Percentiles rank a stretch among this genome's conserved stretches.
phyloP scores from a whole-genome alignment of 2,113 vertebrate genomes.

The Stigmatopora nigra region DNA sequence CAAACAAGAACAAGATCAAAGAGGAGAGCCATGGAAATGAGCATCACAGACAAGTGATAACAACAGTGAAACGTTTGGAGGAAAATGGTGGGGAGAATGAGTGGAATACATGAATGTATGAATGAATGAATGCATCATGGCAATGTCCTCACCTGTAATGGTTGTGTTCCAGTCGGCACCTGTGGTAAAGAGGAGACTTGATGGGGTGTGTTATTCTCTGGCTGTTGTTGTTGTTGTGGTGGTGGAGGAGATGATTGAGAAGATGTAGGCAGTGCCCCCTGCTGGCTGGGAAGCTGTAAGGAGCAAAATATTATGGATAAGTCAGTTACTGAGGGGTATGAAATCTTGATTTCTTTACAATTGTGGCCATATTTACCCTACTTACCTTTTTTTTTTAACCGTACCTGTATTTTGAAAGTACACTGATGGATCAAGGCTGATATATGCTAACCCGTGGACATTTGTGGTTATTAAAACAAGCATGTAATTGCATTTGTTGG shows the following conservation, averaged over 20 bases:
- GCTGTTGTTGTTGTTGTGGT: conserved; percentile 26
- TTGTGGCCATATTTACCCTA: neutral
- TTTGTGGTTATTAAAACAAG: too few relatives aligned
- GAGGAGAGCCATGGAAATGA: conserved; percentile 5
- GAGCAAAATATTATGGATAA: neutral
- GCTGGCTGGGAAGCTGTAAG: conserved; percentile 43
- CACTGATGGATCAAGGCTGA: too few relatives aligned
- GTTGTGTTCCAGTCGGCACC: conserved; percentile 34
- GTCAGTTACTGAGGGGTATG: neutral
- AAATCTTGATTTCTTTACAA: conserved; percentile 11
- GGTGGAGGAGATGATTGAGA: conserved; percentile 45
- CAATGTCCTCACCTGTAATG: conserved; percentile 53
- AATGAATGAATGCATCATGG: neutral
- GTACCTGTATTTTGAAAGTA: neutral
- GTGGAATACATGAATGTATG: neutral
- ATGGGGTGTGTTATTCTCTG: conserved; percentile 39
- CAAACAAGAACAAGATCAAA: conserved; percentile 8
- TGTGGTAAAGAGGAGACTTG: conserved; percentile 38
- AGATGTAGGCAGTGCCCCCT: conserved; percentile 36
- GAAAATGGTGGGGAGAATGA: neutral
- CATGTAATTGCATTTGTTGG: too few relatives aligned
- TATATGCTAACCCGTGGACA: too few relatives aligned
- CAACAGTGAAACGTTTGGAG: neutral
- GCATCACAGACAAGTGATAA: conserved; percentile 14
- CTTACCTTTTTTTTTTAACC: conserved; percentile 28